Conservation (phyloP, 2,797 vertebrate species). For the Betta splendens region DNA sequence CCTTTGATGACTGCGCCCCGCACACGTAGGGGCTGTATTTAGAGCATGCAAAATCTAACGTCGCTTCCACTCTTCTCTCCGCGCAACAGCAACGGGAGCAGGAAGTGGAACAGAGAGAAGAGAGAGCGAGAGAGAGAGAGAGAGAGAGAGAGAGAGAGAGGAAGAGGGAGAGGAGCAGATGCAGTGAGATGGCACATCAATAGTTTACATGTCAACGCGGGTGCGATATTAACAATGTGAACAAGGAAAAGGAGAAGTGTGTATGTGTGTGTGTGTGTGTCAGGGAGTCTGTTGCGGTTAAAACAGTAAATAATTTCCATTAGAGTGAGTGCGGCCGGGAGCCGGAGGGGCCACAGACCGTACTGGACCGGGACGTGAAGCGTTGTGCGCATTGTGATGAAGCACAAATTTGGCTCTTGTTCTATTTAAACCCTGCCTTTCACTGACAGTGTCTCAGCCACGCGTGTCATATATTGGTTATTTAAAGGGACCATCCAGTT, state of each 20-base stretch:
- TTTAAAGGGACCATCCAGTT: constrained; percentile 11
- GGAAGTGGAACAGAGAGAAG: constrained; percentile 19
- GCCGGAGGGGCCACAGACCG: constrained; percentile 45
- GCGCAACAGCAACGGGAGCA: constrained; percentile 49
- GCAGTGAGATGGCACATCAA: constrained; percentile 55
- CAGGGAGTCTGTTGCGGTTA: constrained; percentile 9
- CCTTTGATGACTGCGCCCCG: constrained; percentile 72
- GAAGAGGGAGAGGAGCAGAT: constrained; percentile 46
- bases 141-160: constrained; percentile 26
- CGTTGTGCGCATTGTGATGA: constrained; percentile 40
- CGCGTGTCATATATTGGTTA: constrained; percentile 9
- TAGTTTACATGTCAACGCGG: constrained; percentile 58
- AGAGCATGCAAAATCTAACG: constrained; percentile 84
- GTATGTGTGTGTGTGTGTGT: not conserved
- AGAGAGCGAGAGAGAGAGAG: constrained; percentile 3
- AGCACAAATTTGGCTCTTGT: constrained; percentile 29
- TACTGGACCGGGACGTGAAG: constrained; percentile 40
- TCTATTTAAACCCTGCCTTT: constrained; percentile 35
- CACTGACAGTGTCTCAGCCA: constrained; percentile 24
- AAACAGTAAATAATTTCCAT: constrained; percentile 67
- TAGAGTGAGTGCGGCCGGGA: constrained; percentile 44
- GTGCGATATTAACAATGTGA: constrained; percentile 53
- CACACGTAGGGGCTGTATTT: constrained; percentile 78
- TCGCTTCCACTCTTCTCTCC: constrained; percentile 74
- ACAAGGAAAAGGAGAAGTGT: constrained; percentile 22